Evolutionary conservation across 2,797 vertebrate species (phyloP), one percentile per base, ranked within the genome.

Genomic region (Sorex maritimensis): DNA sequence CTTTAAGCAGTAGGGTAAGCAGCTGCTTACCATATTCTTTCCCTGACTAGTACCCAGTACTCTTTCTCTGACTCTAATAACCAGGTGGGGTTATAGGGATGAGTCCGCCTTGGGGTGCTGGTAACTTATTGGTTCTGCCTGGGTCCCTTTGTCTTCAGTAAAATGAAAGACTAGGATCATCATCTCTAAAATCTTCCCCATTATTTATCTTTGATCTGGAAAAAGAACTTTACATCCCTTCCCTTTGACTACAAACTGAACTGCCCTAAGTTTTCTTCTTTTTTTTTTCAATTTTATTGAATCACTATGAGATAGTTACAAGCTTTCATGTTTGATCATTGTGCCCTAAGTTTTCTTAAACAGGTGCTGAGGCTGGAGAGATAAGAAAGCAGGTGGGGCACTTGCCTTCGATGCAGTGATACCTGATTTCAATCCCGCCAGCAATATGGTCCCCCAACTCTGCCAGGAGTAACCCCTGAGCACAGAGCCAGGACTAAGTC

Each of bases 231-330:
- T 68, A 44, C 6, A 61, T 23, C 13, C 24, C 5, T 65, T 17
- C 34, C 41, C 61, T 49, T 79, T 90, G 71, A 90, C 49, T 72
- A 85, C 77, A 91, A 23, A 72, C 30, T 88, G 61, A 87, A 79
- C 58, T n/a, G 4, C 34, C 71, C 55, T 74, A 38, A 58, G 38
- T 2, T 93, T 87, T 46, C 3, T 69, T 85, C 34, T 34, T 34
- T 34, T 34, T 34, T 34, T 34, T 34, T 34, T 34, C 34, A 34
- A 34, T 34, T 34, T 34, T 34, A 34, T 34, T 34, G 34, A 34
- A 34, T 34, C 34, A 34, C 34, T 34, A 34, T 34, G 34, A 34
- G 34, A 34, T 34, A 34, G 34, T 34, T 34, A 34, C 34, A 34
- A 34, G 34, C 34, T 34, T 34, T 34, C 34, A 34, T 34, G 34